phyloP scores from a whole-genome alignment of 2,888 invertebrate species.

The Operophtera brumata region DNA sequence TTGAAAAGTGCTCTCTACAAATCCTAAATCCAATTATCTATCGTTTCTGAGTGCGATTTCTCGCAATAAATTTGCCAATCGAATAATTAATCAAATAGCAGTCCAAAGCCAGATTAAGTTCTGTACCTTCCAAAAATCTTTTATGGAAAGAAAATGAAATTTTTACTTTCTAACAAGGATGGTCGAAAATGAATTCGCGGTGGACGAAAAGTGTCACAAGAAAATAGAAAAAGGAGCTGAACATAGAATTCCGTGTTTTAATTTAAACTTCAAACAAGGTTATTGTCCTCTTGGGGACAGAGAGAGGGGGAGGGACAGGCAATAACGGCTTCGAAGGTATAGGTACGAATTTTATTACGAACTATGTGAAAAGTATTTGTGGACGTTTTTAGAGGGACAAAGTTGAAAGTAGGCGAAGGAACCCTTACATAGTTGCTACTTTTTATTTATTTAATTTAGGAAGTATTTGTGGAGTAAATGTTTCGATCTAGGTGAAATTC shows the following conservation, averaged over 20 bases:
- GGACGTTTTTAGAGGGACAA: neutral
- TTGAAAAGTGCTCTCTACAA: too few species aligned
- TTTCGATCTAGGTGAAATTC: too few species aligned
- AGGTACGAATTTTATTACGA: constrained; percentile 29
- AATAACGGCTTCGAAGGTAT: constrained; percentile 25
- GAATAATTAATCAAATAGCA: constrained; percentile 36
- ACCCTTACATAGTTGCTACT: neutral
- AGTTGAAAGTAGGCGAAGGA: neutral
- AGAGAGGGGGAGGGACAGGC: constrained; percentile 13
- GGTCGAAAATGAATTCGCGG: constrained; percentile 26
- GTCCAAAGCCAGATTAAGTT: constrained; percentile 28
- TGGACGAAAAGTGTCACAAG: constrained; percentile 25
- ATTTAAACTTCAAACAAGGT: constrained; percentile 36
- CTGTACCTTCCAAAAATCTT: constrained; percentile 14
- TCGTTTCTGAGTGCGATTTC: neutral
- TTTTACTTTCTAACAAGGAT: constrained; percentile 23
- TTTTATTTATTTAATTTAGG: neutral
- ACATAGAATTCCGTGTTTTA: constrained; percentile 34
- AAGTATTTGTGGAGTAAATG: neutral
- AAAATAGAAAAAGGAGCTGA: constrained; percentile 28
- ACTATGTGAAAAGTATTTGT: constrained; percentile 16
- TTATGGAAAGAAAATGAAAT: constrained; percentile 23
- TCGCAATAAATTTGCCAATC: constrained; percentile 23
- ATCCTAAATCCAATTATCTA: too few species aligned
- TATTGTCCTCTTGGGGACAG: constrained; percentile 28